Evolutionary conservation across 37 sponge, comb jelly and placozoan genomes (phyloP), one percentile per base, ranked within the genome.

Genomic region (Haliclona indistincta): DNA sequence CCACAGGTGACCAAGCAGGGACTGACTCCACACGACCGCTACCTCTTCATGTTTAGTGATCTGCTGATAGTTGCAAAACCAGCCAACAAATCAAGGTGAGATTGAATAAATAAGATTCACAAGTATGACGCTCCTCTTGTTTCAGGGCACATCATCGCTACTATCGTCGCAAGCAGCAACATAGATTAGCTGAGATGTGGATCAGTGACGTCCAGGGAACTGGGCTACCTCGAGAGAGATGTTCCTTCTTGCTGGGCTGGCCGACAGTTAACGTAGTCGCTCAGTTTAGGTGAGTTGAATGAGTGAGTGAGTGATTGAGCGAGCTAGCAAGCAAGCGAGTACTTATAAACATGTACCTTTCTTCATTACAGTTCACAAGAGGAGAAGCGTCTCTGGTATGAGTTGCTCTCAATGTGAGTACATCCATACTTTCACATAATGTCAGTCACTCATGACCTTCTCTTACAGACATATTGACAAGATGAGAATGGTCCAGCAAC

Each of bases 41-140:
- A 79, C 33, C 15, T 89, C 60, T 89, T 89, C 64, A 80, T 89
- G 26, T 89, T 89, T 37, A 67, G 78, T 74, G 89, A 89, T 64
- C 37, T 83, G 47, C 80, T 89, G 25, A 72, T 89, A 10, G 63
- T 89, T 44, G 84, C 75, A 29, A 89, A 89, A 47, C 80, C 89
- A 37, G 25, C 52, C 2, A 60, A 70, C 23, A 76, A 69, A 39
- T 55, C 76, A 43, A 83, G 65, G 74, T 84, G 30, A 66, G 78
- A 42, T 34, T 47, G 10, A 47, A 17, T 47, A 17, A 47, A 47
- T 47, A 47, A 17, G 15, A 47, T 47, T 47, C 10, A 17, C 15
- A 47, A 17, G 15, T 47, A 17, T 47, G 10, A 47, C n/a, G 26
- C 13, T 58, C n/a, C 6, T 25, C n/a, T 11, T 20, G n/a, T 58